A percentile compares a stretch with the other conserved stretches of the same genome.
phyloP scores from a whole-genome alignment of 2,113 vertebrate genomes.

The Protobothrops mucrosquamatus region DNA sequence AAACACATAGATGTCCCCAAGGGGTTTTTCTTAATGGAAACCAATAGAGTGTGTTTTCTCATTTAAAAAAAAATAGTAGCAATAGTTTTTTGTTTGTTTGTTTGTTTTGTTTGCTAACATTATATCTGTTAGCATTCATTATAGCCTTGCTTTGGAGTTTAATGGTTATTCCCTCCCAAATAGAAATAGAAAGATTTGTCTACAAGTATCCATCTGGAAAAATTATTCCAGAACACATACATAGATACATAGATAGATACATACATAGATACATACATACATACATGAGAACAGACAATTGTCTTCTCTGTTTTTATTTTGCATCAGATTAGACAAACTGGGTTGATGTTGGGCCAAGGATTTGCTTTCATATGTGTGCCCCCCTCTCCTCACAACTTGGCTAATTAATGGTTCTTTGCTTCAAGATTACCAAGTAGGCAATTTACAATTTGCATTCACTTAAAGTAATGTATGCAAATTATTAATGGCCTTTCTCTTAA shows the following conservation, averaged over 20 bases:
- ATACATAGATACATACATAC: neutral
- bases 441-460: constrained; percentile 11
- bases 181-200: neutral
- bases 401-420: constrained; percentile 1
- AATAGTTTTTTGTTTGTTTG: constrained; percentile 28
- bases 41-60: constrained; percentile 18
- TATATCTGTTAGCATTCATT: constrained; percentile 22
- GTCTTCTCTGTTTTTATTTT: neutral
- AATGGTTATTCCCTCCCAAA: constrained; percentile 14
- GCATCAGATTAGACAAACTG: neutral
- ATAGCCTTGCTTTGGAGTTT: constrained; percentile 22
- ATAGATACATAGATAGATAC: neutral
- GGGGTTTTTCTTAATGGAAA: constrained; percentile 33
- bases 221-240: neutral
- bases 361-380: neutral
- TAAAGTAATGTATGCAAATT: constrained; percentile 1
- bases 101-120: neutral
- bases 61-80: constrained; percentile 9
- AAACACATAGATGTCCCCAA: constrained; percentile 16
- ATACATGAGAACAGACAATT: neutral
- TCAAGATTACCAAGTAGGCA: constrained; percentile 5
- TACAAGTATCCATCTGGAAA: neutral
- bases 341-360: neutral
- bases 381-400: neutral
- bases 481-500: neutral